These are phyloP conservation scores for Myrmophylax atrothorax DNA, from an alignment of 2,113 vertebrate species.

Conservation along the genomic window DNA sequence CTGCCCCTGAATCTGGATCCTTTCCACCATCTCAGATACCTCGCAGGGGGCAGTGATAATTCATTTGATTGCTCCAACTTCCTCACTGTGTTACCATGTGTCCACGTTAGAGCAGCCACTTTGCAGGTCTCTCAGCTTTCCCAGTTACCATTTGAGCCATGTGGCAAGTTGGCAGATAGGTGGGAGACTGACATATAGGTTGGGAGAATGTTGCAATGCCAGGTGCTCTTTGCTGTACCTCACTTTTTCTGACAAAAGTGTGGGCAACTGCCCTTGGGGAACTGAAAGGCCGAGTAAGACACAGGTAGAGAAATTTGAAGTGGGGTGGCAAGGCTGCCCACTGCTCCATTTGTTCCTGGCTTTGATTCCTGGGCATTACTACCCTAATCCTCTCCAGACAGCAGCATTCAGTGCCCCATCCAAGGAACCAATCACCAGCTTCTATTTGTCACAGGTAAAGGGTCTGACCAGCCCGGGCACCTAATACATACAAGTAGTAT, in stretches of 20 bases:
- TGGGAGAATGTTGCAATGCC: not conserved
- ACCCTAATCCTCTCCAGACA: not conserved
- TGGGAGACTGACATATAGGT: not conserved
- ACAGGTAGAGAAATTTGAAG: not conserved
- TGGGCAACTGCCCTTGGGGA: accelerated
- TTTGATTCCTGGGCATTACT: not conserved
- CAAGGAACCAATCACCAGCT: not conserved
- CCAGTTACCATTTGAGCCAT: not conserved
- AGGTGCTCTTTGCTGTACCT: not conserved
- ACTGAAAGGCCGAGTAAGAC: not conserved
- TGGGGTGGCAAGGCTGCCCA: not conserved
- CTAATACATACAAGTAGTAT: not conserved
- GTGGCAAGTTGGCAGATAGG: not conserved
- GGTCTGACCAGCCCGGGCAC: not conserved
- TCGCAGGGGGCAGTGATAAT: not conserved
- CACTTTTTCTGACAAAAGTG: not conserved
- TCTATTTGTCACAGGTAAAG: not conserved
- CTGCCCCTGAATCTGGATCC: not conserved
- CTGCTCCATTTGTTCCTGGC: not conserved
- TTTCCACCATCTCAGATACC: not conserved
- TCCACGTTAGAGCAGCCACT: not conserved
- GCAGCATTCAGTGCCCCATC: not conserved
- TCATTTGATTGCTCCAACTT: not conserved
- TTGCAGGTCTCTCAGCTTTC: not conserved
- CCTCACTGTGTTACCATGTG: slow-evolving; percentile 1